Conservation (phyloP, 2,888 invertebrate species). For the Napeogenes inachia region DNA sequence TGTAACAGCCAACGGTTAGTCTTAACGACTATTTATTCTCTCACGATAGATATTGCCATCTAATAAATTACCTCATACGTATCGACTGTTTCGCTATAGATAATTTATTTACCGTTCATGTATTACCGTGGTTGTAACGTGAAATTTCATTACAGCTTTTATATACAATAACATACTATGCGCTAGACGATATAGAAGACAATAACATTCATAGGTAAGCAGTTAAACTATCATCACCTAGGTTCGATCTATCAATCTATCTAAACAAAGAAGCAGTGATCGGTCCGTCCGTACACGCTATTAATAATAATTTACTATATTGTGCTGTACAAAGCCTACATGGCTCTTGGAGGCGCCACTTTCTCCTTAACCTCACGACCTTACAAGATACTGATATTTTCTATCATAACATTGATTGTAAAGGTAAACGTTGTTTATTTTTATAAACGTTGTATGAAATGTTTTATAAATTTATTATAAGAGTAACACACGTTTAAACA, state of each 20-base stretch:
- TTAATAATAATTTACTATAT: constrained; percentile 27
- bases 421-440: constrained; percentile 14
- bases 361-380: constrained; percentile 27
- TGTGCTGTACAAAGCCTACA: constrained; percentile 24
- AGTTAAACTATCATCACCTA: background rate
- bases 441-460: constrained; percentile 6
- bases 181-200: too few species aligned
- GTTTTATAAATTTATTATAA: background rate
- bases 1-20: constrained; percentile 33
- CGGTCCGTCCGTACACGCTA: constrained; percentile 19
- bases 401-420: constrained; percentile 20
- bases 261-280: constrained; percentile 20
- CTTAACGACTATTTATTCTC: constrained; percentile 26
- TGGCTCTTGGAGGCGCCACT: constrained; percentile 24
- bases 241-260: constrained; percentile 17
- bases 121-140: background rate
- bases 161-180: background rate
- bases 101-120: constrained; percentile 2
- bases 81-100: constrained; percentile 13
- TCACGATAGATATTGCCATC: constrained; percentile 28
- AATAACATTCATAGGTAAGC: background rate
- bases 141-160: background rate
- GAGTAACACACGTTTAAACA: too few species aligned
- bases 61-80: constrained; percentile 19
- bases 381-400: constrained; percentile 26